Evolutionary conservation across 2,113 vertebrate genomes (phyloP), one percentile per base, ranked within the genome.

Genomic region (Dinomys branickii): DNA sequence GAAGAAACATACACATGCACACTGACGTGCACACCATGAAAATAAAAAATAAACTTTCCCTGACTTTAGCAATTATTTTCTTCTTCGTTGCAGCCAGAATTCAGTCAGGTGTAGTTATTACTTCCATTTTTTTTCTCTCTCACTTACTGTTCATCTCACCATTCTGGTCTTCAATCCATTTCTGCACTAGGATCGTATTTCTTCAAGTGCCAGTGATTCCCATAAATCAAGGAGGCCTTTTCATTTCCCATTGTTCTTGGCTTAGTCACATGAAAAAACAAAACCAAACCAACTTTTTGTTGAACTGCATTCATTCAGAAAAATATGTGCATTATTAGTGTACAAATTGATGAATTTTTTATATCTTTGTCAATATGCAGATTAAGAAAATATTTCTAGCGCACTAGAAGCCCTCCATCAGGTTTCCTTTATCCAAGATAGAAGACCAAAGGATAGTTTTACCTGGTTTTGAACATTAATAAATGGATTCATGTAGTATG

Each of bases 251-350:
- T 75, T 75, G 13, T 85, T 77, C 28, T 59, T 94, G 30, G 38
- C 35, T 91, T 90, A 88, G 30, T 17, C 65, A 65, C 67, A 19
- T 78, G 90, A 9, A 7, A 38, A 61, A 69, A 33, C 22, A 63
- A 80, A 50, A 17, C n/a, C 56, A 67, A 90, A n/a, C 3, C 4
- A 63, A 22, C 16, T 82, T 87, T 84, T 61, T 38, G 52, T 83
- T 85, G 73, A 94, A 71, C 71, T 95, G 38, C 20, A 44, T 61
- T 89, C 19, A 81, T 75, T 97, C 47, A 90, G 58, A 85, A 90
- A 95, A 88, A 47, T 54, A 5, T 52, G 81, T 10, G 59, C 38
- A 59, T 90, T 5, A 58, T 65, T 73, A 91, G 86, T 78, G 38
- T 85, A 54, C 24, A 65, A 17, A 38, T 38, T 84, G n/a, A n/a